A percentile compares a stretch with the other conserved stretches of the same genome.
Evolutionary conservation across 2,113 vertebrate genomes (phyloP).

Genomic region (Ammodytes marinus): DNA sequence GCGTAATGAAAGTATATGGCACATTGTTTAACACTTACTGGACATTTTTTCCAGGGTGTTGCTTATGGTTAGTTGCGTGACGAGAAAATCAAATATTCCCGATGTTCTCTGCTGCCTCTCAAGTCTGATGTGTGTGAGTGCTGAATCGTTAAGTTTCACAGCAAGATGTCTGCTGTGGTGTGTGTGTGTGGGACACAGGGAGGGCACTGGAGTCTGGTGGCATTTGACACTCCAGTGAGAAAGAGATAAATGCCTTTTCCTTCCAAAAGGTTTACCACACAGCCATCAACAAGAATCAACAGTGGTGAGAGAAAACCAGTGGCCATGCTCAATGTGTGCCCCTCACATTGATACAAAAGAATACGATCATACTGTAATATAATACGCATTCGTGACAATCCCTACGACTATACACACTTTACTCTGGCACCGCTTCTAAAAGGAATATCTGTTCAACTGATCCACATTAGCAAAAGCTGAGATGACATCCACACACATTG

Average conservation of each 20-base stretch:
- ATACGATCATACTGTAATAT: slow-evolving; percentile 2
- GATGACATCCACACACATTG: neutral
- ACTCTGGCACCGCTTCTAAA: neutral
- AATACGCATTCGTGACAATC: slow-evolving; percentile 11
- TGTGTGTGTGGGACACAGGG: slow-evolving; percentile 34
- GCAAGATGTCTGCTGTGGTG: slow-evolving; percentile 67
- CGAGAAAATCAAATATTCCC: slow-evolving; percentile 80
- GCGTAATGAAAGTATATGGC: slow-evolving; percentile 10
- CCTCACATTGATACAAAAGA: neutral
- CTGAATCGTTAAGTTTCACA: slow-evolving; percentile 76
- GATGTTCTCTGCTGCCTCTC: slow-evolving; percentile 77
- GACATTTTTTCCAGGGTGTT: slow-evolving; percentile 69
- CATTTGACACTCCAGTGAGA: slow-evolving; percentile 60
- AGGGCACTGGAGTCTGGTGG: slow-evolving; percentile 53
- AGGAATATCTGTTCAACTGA: neutral
- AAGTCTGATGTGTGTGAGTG: slow-evolving; percentile 68
- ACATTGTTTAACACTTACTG: slow-evolving; percentile 68
- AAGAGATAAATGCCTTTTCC: slow-evolving; percentile 74
- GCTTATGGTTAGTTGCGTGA: slow-evolving; percentile 74
- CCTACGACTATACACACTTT: slow-evolving; percentile 10
- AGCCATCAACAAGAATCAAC: slow-evolving; percentile 58
- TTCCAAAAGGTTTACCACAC: slow-evolving; percentile 76
- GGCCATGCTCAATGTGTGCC: neutral
- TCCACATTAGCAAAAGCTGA: neutral
- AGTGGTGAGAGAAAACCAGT: slow-evolving; percentile 6